These are phyloP conservation scores for Rhynchophorus ferrugineus DNA, from an alignment of 1,140 invertebrate species.

Conservation along the genomic window DNA sequence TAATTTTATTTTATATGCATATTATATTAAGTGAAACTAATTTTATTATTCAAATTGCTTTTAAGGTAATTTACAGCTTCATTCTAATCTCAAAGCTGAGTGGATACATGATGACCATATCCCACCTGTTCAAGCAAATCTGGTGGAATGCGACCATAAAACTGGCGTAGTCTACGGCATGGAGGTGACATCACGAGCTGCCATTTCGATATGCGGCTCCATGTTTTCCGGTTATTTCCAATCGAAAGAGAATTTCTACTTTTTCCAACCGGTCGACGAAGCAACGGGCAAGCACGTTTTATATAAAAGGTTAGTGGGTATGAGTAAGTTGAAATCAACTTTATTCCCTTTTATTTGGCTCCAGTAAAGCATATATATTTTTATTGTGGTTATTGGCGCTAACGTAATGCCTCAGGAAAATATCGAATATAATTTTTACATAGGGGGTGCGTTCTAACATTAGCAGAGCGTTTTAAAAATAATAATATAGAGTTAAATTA, in stretches of 20 bases:
- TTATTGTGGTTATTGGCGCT: no score
- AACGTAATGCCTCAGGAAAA: no score
- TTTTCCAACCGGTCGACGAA: constrained; percentile 40
- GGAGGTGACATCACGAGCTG: constrained; percentile 31
- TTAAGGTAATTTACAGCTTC: constrained; percentile 22
- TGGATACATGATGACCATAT: constrained; percentile 17
- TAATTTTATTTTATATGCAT: no score
- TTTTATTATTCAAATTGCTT: no score
- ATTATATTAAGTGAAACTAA: no score
- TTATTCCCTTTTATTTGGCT: no score
- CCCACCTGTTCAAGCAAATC: not conserved
- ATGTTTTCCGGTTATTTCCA: constrained; percentile 41
- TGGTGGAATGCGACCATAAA: constrained; percentile 28
- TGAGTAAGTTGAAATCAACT: no score
- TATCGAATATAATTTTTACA: no score
- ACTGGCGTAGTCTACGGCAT: constrained; percentile 25
- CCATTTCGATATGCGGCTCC: constrained; percentile 41
- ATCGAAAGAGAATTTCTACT: constrained; percentile 34
- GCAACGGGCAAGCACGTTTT: constrained; percentile 15
- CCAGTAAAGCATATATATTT: no score
- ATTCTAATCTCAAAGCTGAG: constrained; percentile 19
- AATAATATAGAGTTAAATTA: no score
- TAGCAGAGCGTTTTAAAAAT: no score
- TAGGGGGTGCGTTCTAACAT: no score
- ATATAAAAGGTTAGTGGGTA: constrained; percentile 21